Conservation (phyloP, 2,888 invertebrate genomes). For the Nemapogon koenigi region DNA sequence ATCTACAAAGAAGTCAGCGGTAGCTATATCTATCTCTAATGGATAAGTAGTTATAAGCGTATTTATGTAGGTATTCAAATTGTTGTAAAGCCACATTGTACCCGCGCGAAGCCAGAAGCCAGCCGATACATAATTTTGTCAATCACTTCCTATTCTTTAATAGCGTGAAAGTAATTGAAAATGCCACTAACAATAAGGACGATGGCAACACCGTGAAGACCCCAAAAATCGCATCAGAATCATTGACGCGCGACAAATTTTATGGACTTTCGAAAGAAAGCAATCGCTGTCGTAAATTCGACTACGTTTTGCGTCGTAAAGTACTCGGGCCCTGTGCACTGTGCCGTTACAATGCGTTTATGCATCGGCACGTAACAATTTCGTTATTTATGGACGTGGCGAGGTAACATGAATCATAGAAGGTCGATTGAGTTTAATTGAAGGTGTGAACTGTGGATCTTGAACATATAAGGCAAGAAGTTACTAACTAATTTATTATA, state of each 20-base stretch:
- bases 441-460: slow-evolving; percentile 1
- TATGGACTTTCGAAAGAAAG: slow-evolving; percentile 12
- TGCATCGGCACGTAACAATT: slow-evolving; percentile 7
- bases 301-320: slow-evolving; percentile 48
- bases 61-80: no score
- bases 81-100: no score
- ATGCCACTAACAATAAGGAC: no score
- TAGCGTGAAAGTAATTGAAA: no score
- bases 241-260: slow-evolving; percentile 30
- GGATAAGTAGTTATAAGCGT: no score
- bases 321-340: slow-evolving; percentile 32
- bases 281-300: slow-evolving; percentile 11
- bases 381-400: slow-evolving; percentile 2
- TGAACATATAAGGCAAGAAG: no score
- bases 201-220: slow-evolving; percentile 5
- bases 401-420: neutral
- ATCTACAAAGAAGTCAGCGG: no score
- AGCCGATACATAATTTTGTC: no score
- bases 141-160: no score
- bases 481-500: no score
- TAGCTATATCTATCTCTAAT: no score
- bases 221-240: slow-evolving; percentile 16
- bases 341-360: slow-evolving; percentile 1
- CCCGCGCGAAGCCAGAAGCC: no score
- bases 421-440: slow-evolving; percentile 8